These are phyloP conservation scores for Melanotaenia pygmaea DNA, from an alignment of 2,797 vertebrate genomes.

Conservation along the genomic window DNA sequence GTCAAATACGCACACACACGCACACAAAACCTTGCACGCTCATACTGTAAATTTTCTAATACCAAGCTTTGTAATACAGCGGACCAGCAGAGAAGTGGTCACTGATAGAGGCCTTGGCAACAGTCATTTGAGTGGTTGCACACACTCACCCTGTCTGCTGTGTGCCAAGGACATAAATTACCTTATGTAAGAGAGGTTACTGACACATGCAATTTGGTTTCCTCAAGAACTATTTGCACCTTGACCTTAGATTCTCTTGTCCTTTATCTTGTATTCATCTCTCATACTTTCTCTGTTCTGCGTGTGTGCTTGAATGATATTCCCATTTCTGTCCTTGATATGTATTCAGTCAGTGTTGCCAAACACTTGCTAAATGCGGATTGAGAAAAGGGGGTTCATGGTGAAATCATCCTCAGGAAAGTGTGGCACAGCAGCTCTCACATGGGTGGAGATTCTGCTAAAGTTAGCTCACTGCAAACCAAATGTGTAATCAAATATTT, in stretches of 20 bases:
- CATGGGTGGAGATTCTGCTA: constrained; percentile 37
- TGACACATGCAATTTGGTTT: constrained; percentile 48
- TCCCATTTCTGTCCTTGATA: constrained; percentile 12
- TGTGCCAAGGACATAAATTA: constrained; percentile 67
- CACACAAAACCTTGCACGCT: constrained; percentile 20
- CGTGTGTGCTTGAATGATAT: constrained; percentile 9
- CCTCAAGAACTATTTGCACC: constrained; percentile 45
- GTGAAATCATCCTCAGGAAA: constrained; percentile 35
- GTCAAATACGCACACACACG: constrained; percentile 3
- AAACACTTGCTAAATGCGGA: constrained; percentile 32
- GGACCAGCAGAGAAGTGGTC: constrained; percentile 39
- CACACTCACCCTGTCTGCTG: constrained; percentile 51
- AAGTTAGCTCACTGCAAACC: constrained; percentile 32
- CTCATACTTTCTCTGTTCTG: constrained; percentile 6
- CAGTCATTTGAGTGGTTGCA: constrained; percentile 53
- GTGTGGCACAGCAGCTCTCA: constrained; percentile 42
- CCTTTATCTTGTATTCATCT: constrained; percentile 26
- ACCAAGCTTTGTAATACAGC: constrained; percentile 31
- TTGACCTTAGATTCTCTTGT: constrained; percentile 51
- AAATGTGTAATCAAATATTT: constrained; percentile 21
- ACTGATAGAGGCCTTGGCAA: constrained; percentile 66
- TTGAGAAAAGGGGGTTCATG: constrained; percentile 33
- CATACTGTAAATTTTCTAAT: constrained; percentile 19
- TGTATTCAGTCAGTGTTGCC: constrained; percentile 10
- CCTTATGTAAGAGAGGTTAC: constrained; percentile 66